Percentiles rank a stretch among this genome's conserved stretches.
Conservation (phyloP, 2,113 vertebrate species). For the Eudorcas thomsonii region DNA sequence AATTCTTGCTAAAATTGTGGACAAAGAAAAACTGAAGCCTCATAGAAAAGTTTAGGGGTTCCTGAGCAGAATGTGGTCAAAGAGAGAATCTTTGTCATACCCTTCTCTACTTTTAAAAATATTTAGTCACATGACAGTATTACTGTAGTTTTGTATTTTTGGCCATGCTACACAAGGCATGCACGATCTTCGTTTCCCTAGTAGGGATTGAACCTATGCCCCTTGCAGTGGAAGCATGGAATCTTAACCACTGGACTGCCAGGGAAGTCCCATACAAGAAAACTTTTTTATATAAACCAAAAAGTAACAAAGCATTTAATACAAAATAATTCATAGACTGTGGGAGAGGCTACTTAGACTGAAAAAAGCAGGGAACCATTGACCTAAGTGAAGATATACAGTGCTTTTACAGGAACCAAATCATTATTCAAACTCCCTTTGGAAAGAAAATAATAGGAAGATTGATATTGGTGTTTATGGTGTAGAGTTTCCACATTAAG, state of each 20-base stretch:
- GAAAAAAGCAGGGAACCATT: background rate
- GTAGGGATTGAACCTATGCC: background rate
- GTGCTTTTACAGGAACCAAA: background rate
- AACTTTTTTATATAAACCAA: background rate
- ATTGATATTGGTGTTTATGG: background rate
- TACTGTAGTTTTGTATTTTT: background rate
- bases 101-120: background rate
- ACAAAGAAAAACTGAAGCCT: background rate
- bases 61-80: background rate
- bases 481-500: background rate
- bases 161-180: background rate
- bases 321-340: background rate
- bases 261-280: background rate
- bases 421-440: background rate
- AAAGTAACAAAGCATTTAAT: background rate
- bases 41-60: background rate
- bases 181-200: fast-evolving
- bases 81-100: background rate
- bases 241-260: background rate
- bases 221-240: background rate
- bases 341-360: background rate
- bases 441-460: background rate
- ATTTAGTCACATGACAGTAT: background rate
- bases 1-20: background rate
- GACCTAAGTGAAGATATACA: background rate